Base-by-base conservation (phyloP, 1,140 invertebrate genomes). In the Bicyclus anynana region DNA sequence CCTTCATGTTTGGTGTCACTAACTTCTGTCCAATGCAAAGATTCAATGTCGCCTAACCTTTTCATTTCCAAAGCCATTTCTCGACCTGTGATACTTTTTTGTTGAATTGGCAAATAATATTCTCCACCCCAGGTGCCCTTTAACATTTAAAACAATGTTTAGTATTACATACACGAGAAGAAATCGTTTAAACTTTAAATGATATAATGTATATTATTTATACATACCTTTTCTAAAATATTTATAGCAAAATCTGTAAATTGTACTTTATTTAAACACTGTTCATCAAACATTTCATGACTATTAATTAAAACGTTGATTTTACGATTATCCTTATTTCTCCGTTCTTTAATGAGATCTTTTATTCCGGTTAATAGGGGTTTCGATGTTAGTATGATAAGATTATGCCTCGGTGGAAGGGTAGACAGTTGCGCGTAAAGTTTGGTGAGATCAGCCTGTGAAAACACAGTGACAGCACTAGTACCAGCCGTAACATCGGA, bases 261-360 rank as follows among this genome's bases (percentile, higher is more conserved):
- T 1, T 62, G 61, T 16, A 70, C 33, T 42, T 63, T 54, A 50
- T 65, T 57, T 23, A 65, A 47, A 27, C 37, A n/a, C 59, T 65
- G 52, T 6, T 74, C 55, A 14, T 59, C 57, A 35, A 40, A 33
- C 16, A 66, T 29, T 53, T 63, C 50, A 42, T 62, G 38, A 48
- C 64, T 63, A n/a, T 65, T 55, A 48, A 70, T 62, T 10, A 70
- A 46, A 21, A 74, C 20, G 16, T 51, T 62, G 27, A 74, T 64
- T 53, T 67, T 74, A 21, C 55, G 59, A 23, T 62, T 52, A 14
- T 37, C 23, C 17, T 66, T 46, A 9, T 62, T 65, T 50, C 54
- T 67, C 66, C 61, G 66, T 51, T 62, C 18, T 77, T 64, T 80
- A 70, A 89, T 84, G 2, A 67, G 38, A 12, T 51, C 47, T 26